Evolutionary conservation across 2,888 invertebrate genomes (phyloP).

Genomic region (Sesia apiformis): DNA sequence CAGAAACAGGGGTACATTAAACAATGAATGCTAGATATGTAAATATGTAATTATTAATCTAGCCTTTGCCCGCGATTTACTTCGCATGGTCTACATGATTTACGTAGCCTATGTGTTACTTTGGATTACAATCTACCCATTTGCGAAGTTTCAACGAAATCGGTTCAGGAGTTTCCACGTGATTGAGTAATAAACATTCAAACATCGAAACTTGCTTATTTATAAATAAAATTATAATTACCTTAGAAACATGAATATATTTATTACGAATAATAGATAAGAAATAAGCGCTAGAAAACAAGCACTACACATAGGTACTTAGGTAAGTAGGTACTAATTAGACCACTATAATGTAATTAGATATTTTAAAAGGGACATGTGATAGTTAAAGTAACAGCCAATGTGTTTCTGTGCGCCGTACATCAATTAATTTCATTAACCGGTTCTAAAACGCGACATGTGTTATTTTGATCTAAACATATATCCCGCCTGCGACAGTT

Average conservation of each 20-base stretch:
- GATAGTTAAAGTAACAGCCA: constrained; percentile 16
- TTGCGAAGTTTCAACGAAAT: background rate
- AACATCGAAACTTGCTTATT: too few species aligned
- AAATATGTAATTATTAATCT: too few species aligned
- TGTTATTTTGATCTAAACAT: constrained; percentile 32
- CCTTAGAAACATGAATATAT: too few species aligned
- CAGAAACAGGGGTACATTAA: too few species aligned
- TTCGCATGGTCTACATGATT: too few species aligned
- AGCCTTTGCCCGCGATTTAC: too few species aligned
- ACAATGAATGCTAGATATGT: too few species aligned
- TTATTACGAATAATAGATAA: too few species aligned
- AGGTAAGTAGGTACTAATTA: too few species aligned
- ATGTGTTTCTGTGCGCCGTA: constrained; percentile 6
- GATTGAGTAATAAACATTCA: background rate
- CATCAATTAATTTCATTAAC: constrained; percentile 59
- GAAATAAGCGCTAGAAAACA: too few species aligned
- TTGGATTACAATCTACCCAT: background rate
- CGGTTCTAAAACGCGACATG: constrained; percentile 37
- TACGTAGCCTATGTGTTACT: background rate
- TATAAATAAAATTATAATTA: too few species aligned
- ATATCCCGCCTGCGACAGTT: constrained; percentile 29
- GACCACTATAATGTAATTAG: constrained; percentile 26
- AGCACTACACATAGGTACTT: too few species aligned
- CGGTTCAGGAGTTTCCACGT: background rate
- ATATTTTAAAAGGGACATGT: constrained; percentile 37